phyloP scores from a whole-genome alignment of 2,113 vertebrate species.

The Ginglymostoma cirratum region DNA sequence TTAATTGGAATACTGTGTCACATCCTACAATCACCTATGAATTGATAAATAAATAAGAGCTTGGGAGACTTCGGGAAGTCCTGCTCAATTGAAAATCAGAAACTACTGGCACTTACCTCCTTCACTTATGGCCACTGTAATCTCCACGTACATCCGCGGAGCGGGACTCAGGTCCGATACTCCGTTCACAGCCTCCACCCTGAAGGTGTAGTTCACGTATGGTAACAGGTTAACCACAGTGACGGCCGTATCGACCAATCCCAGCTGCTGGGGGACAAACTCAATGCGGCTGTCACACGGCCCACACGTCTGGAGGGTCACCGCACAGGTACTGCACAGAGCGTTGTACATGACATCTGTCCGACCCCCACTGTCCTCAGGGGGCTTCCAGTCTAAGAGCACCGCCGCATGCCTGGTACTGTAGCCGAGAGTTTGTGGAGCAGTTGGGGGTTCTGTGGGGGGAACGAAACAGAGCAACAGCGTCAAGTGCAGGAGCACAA shows the following conservation, averaged over 20 bases:
- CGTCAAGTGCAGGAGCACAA: not conserved
- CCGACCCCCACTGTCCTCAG: constrained; percentile 70
- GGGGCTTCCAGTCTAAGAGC: constrained; percentile 74
- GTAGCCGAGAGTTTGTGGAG: constrained; percentile 75
- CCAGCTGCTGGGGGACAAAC: constrained; percentile 83
- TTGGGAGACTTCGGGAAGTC: not conserved
- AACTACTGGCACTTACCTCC: constrained; percentile 57
- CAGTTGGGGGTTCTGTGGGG: constrained; percentile 73
- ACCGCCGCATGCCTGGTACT: constrained; percentile 75
- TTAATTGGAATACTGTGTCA: not conserved
- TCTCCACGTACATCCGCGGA: constrained; percentile 66
- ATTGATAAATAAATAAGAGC: not conserved
- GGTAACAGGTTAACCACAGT: constrained; percentile 84
- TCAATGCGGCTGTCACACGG: constrained; percentile 71
- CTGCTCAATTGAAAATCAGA: not conserved
- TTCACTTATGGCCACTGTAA: constrained; percentile 73
- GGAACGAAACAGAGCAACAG: constrained; percentile 17
- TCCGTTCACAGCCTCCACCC: constrained; percentile 76
- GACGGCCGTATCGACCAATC: constrained; percentile 71
- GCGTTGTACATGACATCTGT: constrained; percentile 80
- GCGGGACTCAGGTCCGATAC: constrained; percentile 72
- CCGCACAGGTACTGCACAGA: constrained; percentile 64
- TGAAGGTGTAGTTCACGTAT: constrained; percentile 81
- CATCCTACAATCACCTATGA: not conserved
- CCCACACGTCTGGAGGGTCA: constrained; percentile 54